Evolutionary conservation across 2,113 vertebrate species (phyloP).

Genomic region (Oceanites oceanicus): DNA sequence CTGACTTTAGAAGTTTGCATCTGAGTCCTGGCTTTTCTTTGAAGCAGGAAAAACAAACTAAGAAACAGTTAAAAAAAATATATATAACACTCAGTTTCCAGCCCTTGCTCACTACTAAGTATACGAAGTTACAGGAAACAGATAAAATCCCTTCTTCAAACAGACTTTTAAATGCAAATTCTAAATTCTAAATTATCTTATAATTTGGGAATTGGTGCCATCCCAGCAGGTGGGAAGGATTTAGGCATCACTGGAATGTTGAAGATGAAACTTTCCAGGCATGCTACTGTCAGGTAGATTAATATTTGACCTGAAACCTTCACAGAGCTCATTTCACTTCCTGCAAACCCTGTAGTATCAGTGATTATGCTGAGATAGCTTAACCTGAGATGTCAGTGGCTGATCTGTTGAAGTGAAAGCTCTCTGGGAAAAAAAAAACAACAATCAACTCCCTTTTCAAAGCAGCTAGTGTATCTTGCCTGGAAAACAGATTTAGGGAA

Average conservation of each 20-base stretch:
- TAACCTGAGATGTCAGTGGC: neutral
- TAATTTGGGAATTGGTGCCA: neutral
- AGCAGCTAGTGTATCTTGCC: neutral
- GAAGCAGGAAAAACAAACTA: neutral
- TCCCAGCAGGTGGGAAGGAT: neutral
- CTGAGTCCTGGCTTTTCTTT: neutral
- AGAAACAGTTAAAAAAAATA: neutral
- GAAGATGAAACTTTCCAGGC: conserved; percentile 45
- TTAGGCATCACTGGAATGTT: neutral
- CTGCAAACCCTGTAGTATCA: neutral
- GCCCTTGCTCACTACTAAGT: neutral
- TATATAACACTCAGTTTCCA: neutral
- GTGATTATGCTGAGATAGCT: conserved; percentile 4
- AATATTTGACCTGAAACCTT: conserved; percentile 26
- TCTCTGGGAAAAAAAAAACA: neutral
- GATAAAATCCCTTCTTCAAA: neutral
- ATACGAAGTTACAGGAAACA: neutral
- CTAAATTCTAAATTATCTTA: neutral
- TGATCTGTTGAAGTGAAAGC: neutral
- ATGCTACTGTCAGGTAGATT: conserved; percentile 11
- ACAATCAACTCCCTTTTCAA: neutral
- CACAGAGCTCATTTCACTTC: neutral
- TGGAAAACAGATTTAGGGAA: neutral
- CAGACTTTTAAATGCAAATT: neutral
- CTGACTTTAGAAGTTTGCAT: neutral